Evolutionary conservation across 2,797 vertebrate species (phyloP), one percentile per base, ranked within the genome.

Genomic region (Astyanax mexicanus): DNA sequence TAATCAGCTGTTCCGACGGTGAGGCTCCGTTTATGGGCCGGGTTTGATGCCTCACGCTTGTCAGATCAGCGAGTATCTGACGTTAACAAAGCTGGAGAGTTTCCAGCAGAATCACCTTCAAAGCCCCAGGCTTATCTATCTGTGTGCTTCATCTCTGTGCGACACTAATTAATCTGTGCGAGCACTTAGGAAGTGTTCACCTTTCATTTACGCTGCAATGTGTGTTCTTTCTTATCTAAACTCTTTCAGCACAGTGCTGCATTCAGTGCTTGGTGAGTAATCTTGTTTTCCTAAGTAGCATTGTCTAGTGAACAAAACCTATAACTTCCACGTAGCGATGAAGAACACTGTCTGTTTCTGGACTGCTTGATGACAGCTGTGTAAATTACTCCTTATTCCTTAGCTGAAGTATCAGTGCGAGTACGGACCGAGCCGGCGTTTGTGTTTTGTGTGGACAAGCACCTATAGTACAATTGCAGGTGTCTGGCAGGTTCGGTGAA

Each of bases 121-220:
- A 81, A 81, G 64, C 73, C 13, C 70, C 77, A 29, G 25, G 27
- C 35, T 83, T 42, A 65, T 74, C 60, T 55, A 72, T 67, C 49
- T 35, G 67, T 52, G 23, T 77, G 57, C 78, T 47, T 61, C 65
- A 79, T 68, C 70, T 51, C 45, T 69, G 74, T 40, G 47, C 72
- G 75, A 42, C 61, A 17, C 78, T 70, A 84, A 88, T 88, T 85
- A 83, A 86, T 82, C 77, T 73, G 75, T 6, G 69, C 6, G 60
- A 85, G 44, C 83, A 82, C 85, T 82, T 47, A 85, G 37, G 65
- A 75, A 75, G 40, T n/a, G 79, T 60, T 71, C 60, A 54, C 54
- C 32, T 77, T 79, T 64, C 60, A 78, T 75, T 66, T 66, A 42
- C 68, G 75, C 78, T 61, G 67, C 60, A 10, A 55, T 40, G 10